phyloP scores from a whole-genome alignment of 2,888 invertebrate genomes.

The Osmoderma eremita region DNA sequence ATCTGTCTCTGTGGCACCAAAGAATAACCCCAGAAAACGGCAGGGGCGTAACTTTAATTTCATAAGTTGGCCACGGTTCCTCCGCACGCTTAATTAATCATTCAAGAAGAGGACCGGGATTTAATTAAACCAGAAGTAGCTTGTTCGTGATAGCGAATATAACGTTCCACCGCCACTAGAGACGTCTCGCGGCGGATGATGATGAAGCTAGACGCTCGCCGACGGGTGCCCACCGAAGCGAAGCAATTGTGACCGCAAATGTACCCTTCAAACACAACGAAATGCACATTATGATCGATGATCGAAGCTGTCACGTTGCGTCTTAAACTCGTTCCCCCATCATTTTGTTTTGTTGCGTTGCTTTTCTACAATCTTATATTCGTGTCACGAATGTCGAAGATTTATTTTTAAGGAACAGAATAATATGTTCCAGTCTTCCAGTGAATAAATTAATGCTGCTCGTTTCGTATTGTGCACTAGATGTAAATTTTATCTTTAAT shows the following conservation, averaged over 20 bases:
- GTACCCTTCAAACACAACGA: slow-evolving; percentile 43
- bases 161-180: slow-evolving; percentile 47
- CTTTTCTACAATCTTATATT: not conserved
- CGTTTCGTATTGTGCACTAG: not conserved
- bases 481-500: too few species aligned
- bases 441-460: slow-evolving; percentile 22
- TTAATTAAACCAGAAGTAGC: slow-evolving; percentile 62
- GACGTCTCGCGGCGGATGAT: slow-evolving; percentile 39
- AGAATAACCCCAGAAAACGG: slow-evolving; percentile 15
- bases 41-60: slow-evolving; percentile 56
- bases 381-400: not conserved
- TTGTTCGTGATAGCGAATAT: slow-evolving; percentile 61
- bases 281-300: slow-evolving; percentile 43
- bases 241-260: slow-evolving; percentile 42
- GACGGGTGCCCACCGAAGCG: slow-evolving; percentile 43
- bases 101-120: slow-evolving; percentile 59
- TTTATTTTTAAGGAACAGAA: slow-evolving; percentile 18
- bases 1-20: slow-evolving; percentile 27
- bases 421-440: slow-evolving; percentile 32
- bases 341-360: slow-evolving; percentile 18
- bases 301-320: slow-evolving; percentile 39
- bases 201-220: slow-evolving; percentile 37
- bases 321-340: slow-evolving; percentile 32
- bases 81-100: slow-evolving; percentile 59
- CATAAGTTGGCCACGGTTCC: slow-evolving; percentile 55